A percentile compares a stretch with the other conserved stretches of the same genome.
phyloP scores from a whole-genome alignment of 1,140 invertebrate species.

The Megalonaias nervosa region DNA sequence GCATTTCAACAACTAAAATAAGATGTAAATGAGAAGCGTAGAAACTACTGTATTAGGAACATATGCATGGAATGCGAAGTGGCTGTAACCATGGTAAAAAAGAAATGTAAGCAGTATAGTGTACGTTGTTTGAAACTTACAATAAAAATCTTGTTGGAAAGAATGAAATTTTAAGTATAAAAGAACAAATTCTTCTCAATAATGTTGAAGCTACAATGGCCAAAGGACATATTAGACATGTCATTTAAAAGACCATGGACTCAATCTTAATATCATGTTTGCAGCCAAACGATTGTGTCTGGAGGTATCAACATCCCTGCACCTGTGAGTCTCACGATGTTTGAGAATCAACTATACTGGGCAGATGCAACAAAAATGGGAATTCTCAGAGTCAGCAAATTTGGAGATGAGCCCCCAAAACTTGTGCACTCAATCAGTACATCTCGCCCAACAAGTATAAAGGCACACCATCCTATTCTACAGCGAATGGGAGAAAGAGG shows the following conservation, averaged over 20 bases:
- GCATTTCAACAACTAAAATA: too few relatives aligned
- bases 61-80: too few relatives aligned
- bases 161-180: background rate
- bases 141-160: too few relatives aligned
- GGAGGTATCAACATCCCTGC: slow-evolving; percentile 87
- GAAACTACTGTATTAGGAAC: too few relatives aligned
- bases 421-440: background rate
- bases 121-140: too few relatives aligned
- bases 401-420: slow-evolving; percentile 73
- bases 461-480: slow-evolving; percentile 4
- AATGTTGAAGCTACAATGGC: background rate
- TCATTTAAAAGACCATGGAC: background rate
- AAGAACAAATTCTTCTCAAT: background rate
- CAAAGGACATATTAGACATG: background rate
- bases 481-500: slow-evolving; percentile 8
- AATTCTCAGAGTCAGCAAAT: slow-evolving; percentile 93
- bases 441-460: slow-evolving; percentile 6
- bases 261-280: slow-evolving; percentile 25
- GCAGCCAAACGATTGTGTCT: slow-evolving; percentile 66
- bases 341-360: slow-evolving; percentile 95
- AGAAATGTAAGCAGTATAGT: too few relatives aligned
- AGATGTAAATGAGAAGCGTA: too few relatives aligned
- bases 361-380: slow-evolving; percentile 97
- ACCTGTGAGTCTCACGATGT: slow-evolving; percentile 86
- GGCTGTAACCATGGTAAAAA: too few relatives aligned